Evolutionary conservation across 2,888 invertebrate species (phyloP).

Genomic region (Penaeus monodon): DNA sequence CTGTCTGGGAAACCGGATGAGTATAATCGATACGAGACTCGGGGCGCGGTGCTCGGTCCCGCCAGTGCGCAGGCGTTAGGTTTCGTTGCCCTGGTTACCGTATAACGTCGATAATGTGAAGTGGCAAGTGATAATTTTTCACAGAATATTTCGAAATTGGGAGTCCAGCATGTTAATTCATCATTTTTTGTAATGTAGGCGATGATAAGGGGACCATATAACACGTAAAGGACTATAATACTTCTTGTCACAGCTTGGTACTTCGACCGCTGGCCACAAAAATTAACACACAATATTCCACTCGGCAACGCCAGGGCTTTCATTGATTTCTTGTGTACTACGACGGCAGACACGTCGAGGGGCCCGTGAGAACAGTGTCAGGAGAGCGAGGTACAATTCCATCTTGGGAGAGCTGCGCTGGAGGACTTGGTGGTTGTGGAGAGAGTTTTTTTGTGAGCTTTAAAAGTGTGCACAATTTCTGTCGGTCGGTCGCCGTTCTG

Average conservation of each 20-base stretch:
- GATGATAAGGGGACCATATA: no score
- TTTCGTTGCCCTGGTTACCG: slow-evolving; percentile 30
- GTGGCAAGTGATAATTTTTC: slow-evolving; percentile 32
- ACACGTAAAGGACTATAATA: background rate
- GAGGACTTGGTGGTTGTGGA: background rate
- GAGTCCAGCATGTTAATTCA: no score
- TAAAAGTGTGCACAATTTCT: background rate
- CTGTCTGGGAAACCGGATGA: background rate
- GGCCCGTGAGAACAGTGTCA: slow-evolving; percentile 16
- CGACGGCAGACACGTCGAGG: slow-evolving; percentile 35
- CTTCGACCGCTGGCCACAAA: background rate
- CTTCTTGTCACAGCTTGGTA: background rate
- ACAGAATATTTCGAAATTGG: background rate
- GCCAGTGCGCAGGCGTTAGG: background rate
- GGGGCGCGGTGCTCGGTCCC: slow-evolving; percentile 9
- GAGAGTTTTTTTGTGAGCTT: background rate
- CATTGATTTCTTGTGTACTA: slow-evolving; percentile 43
- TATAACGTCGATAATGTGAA: slow-evolving; percentile 37
- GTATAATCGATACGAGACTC: slow-evolving; percentile 22
- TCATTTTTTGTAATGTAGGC: no score
- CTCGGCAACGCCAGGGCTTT: slow-evolving; percentile 20
- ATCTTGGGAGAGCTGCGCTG: background rate
- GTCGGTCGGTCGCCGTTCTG: background rate
- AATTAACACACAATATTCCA: background rate
- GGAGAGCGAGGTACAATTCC: slow-evolving; percentile 28